A percentile compares a stretch with the other conserved stretches of the same genome.
Conservation (phyloP, 2,888 invertebrate genomes). For the Horisme vitalbata region DNA sequence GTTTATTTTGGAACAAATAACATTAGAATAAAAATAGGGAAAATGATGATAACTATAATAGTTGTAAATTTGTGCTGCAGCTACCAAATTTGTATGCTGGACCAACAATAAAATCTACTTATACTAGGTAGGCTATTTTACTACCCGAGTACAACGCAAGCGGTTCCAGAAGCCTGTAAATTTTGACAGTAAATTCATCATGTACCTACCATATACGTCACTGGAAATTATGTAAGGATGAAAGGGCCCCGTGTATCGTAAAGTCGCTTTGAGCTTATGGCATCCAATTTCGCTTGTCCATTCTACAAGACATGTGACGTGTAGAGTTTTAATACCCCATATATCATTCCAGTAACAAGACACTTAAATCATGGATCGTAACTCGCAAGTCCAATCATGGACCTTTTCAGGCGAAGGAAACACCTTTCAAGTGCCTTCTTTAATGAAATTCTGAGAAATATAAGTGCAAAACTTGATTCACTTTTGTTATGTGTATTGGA, state of each 20-base stretch:
- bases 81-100: too few species aligned
- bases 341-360: constrained; percentile 55
- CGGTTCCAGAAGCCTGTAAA: too few species aligned
- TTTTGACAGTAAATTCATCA: constrained; percentile 17
- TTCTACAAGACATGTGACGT: constrained; percentile 22
- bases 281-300: constrained; percentile 36
- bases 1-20: too few species aligned
- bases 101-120: too few species aligned
- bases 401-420: constrained; percentile 10
- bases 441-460: constrained; percentile 33
- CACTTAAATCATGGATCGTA: constrained; percentile 46
- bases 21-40: too few species aligned
- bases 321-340: constrained; percentile 44
- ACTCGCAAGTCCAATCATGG: constrained; percentile 6
- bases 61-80: too few species aligned
- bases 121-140: too few species aligned
- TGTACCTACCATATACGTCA: constrained; percentile 2
- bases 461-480: too few species aligned
- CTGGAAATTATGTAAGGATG: background rate
- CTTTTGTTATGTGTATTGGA: background rate
- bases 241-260: background rate
- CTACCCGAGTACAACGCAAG: too few species aligned
- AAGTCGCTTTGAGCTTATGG: constrained; percentile 5
- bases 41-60: too few species aligned
- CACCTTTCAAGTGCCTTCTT: background rate